Evolutionary conservation across 2,888 invertebrate genomes (phyloP), one percentile per base, ranked within the genome.

Genomic region (Timandra comae): DNA sequence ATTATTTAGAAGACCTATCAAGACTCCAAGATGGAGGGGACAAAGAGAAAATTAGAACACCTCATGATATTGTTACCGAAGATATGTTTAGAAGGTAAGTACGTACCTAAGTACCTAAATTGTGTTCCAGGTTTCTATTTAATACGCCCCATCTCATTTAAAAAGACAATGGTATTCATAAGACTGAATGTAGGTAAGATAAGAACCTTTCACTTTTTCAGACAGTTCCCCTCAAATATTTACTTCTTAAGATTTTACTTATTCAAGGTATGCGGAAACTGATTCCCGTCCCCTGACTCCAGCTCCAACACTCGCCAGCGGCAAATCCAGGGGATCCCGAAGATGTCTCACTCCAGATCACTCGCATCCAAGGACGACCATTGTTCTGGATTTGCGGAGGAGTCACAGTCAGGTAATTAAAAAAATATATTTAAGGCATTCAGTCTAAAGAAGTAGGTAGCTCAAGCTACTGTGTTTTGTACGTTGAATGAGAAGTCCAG

Each of bases 221-320:
- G 20, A 7, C 20, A 7, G 20, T 7, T 20, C 5, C 6, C 1
- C 7, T 7, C n/a, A 5, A 20, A 7, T 20, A 20, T 10, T 12
- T 11, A n/a, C 3, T 10, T 19, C 2, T 12, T 22, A n/a, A 13
- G 19, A 20, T 30, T 9, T 23, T 34, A 19, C 3, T 16, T 26
- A 27, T 28, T 36, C 12, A 41, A 91, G 92, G 43, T 95, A 94
- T 57, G 92, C 94, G 0, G 94, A 94, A 52, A 95, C 94, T 0
- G 95, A 95, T 64, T 95, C 95, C 0, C 85, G 95, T 12, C 94
- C 95, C 0, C 71, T 91, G 43, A 94, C 94, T 0, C 95, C 95
- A 0, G 91, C 93, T 0, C 93, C 93, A 0, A 93, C 93, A 1
- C 84, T 92, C 3, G 91, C 90, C 4, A 93, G 93, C 59, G 91